These are phyloP conservation scores for Harmothoe impar DNA, from an alignment of 2,888 invertebrate species.

Conservation along the genomic window DNA sequence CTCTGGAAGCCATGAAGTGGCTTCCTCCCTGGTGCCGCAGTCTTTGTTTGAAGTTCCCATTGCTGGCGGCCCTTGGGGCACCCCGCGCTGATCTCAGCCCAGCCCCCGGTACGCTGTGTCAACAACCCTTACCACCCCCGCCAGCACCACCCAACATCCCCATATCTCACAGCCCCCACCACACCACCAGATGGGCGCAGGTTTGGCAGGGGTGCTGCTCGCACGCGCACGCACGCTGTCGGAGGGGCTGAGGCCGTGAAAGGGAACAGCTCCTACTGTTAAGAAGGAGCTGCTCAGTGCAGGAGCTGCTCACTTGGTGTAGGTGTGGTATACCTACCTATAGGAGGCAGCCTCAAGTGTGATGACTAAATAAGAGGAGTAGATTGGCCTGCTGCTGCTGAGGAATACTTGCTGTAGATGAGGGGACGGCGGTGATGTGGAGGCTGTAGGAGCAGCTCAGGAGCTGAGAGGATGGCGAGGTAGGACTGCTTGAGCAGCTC, in stretches of 20 bases:
- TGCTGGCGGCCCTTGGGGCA: background rate
- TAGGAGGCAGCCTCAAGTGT: too few species aligned
- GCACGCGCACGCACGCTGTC: background rate
- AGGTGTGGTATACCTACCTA: too few species aligned
- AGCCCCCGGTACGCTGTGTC: background rate
- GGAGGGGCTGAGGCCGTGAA: conserved; percentile 7
- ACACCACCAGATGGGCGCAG: background rate
- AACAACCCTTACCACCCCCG: conserved; percentile 3
- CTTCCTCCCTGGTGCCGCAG: background rate
- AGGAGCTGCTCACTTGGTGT: too few species aligned
- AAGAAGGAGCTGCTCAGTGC: background rate
- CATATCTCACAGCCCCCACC: background rate
- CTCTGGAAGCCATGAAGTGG: conserved; percentile 24
- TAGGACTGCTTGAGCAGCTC: too few species aligned
- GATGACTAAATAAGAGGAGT: too few species aligned
- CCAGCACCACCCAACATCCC: background rate
- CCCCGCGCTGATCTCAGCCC: conserved; percentile 23
- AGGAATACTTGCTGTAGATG: too few species aligned
- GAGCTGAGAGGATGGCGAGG: too few species aligned
- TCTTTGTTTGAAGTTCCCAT: conserved; percentile 19
- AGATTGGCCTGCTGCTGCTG: too few species aligned
- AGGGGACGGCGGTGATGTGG: too few species aligned
- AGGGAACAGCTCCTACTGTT: background rate
- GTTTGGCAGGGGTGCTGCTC: background rate
- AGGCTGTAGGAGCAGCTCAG: too few species aligned